These are phyloP conservation scores for Brachyptera risi DNA, from an alignment of 2,888 invertebrate species.

Conservation along the genomic window DNA sequence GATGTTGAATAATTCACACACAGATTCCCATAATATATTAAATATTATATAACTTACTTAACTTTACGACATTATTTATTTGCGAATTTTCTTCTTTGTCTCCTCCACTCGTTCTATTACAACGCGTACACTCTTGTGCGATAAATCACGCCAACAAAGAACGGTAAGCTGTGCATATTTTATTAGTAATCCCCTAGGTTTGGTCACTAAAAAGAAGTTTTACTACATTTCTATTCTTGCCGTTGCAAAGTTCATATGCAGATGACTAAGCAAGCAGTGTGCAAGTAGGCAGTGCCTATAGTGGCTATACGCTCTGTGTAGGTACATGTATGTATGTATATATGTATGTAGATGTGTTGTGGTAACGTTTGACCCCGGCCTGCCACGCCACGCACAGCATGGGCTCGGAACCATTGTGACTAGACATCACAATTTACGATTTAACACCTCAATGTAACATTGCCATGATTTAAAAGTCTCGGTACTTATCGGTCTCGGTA, in stretches of 20 bases:
- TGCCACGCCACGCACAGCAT: not conserved
- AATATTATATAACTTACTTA: not conserved
- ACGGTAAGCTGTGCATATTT: conserved; percentile 1
- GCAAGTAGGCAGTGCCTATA: not conserved
- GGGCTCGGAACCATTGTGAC: not conserved
- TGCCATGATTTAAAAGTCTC: too few species aligned
- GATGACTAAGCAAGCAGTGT: not conserved
- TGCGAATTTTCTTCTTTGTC: not conserved
- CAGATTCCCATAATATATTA: too few species aligned
- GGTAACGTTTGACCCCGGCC: not conserved
- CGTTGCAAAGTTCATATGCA: conserved; percentile 8
- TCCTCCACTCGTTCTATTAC: not conserved
- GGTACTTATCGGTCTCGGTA: too few species aligned
- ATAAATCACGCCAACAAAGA: not conserved
- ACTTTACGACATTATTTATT: not conserved
- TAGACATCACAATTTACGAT: not conserved
- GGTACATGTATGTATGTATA: not conserved
- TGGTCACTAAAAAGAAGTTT: not conserved
- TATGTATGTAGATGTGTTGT: not conserved
- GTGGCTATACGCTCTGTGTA: not conserved
- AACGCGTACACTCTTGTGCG: not conserved
- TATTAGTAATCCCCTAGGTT: conserved; percentile 9
- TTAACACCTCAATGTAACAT: conserved; percentile 14
- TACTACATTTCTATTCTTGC: conserved; percentile 7
- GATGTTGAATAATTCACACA: not conserved